Evolutionary conservation across 2,113 vertebrate genomes (phyloP), one percentile per base, ranked within the genome.

Genomic region (Podarcis cretensis): DNA sequence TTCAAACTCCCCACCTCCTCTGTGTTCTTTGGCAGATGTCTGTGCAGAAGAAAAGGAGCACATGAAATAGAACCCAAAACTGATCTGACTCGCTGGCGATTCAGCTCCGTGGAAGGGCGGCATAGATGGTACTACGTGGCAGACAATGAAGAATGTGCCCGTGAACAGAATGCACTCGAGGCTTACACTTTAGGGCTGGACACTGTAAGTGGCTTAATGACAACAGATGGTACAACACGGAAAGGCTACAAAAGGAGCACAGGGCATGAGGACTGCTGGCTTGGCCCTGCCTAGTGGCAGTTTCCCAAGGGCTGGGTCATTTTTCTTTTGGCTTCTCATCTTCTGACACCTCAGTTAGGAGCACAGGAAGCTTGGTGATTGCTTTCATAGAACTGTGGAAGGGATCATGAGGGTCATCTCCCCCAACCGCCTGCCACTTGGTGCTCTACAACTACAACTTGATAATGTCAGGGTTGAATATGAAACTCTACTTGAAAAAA

Each of bases 11-110:
- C 32, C 48, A 9, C 21, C 21, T 27, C 21, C 40, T 6, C 32
- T 63, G 59, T 59, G 32, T 13, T 65, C 74, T 63, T 54, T 85
- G 65, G 40, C 2, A 69, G 66, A 48, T 69, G 16, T 21, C 84
- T 76, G 23, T 25, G 27, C 32, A 85, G 59, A 85, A 37, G 32
- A 75, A 63, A 85, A 85, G 48, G 21, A 27, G 3, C 3, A 63
- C 21, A 85, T 75, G 48, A 85, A 27, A 57, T 37, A 1, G 23
- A 63, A 76, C 54, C 84, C 23, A 32, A 85, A 54, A 85, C 84
- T 30, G 84, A 85, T 30, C 73, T 85, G 18, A 76, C 73, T 8
- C 57, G 73, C 23, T 85, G 84, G 84, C 54, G 84, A 76, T 48
- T 85, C 32, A 85, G 32, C 32, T 63, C 71, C 35, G 84, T 75